Evolutionary conservation across 1,140 invertebrate genomes (phyloP).

Genomic region (Forficula auricularia): DNA sequence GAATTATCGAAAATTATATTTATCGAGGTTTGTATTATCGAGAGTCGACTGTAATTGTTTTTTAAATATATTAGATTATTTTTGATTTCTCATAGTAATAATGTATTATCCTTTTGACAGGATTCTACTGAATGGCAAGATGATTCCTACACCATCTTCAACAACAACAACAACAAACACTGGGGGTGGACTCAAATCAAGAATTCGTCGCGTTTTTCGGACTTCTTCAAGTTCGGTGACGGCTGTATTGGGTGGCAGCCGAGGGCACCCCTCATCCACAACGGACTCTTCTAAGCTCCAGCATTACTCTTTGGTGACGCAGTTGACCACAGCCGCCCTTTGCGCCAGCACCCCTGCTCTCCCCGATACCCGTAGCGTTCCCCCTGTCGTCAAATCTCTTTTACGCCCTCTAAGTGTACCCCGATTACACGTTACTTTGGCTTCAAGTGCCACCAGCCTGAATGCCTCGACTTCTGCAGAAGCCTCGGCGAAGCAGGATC

Average conservation of each 20-base stretch:
- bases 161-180: too few relatives aligned
- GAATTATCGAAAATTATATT: too few relatives aligned
- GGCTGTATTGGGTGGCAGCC: conserved; percentile 7
- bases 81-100: too few relatives aligned
- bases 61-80: too few relatives aligned
- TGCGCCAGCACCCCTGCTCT: conserved; percentile 41
- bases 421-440: conserved; percentile 29
- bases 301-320: conserved; percentile 31
- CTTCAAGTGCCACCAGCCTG: neutral
- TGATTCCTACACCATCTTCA: too few relatives aligned
- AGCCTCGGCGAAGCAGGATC: too few relatives aligned
- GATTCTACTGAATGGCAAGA: too few relatives aligned
- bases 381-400: conserved; percentile 35
- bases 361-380: conserved; percentile 26
- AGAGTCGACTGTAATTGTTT: too few relatives aligned
- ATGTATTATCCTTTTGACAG: too few relatives aligned
- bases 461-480: too few relatives aligned
- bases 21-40: too few relatives aligned
- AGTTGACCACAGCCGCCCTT: conserved; percentile 39
- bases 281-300: neutral
- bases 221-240: conserved; percentile 26
- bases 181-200: conserved; percentile 30
- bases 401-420: conserved; percentile 39
- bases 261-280: conserved; percentile 2
- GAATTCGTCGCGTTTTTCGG: conserved; percentile 36